These are phyloP conservation scores for Cephalopachus bancanus DNA, from an alignment of 2,797 vertebrate species.

Conservation along the genomic window DNA sequence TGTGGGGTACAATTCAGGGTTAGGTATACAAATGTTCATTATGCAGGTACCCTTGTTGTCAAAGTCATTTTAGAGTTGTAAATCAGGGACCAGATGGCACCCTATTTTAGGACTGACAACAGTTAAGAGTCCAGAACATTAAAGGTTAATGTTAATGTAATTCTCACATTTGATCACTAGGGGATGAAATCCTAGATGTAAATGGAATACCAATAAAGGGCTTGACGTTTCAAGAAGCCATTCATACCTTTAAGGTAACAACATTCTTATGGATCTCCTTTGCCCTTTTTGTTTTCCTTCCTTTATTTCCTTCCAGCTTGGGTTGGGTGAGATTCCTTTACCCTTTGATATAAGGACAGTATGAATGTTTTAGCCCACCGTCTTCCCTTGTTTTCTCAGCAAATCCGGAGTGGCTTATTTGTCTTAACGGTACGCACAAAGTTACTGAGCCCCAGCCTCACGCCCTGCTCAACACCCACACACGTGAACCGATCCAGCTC, in stretches of 20 bases:
- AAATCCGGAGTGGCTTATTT: conserved; percentile 97
- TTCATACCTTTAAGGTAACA: conserved; percentile 98
- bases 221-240: conserved; percentile 97
- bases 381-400: conserved; percentile 88
- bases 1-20: no score
- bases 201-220: conserved; percentile 97
- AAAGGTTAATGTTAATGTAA: conserved; percentile 64
- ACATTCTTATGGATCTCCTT: background rate
- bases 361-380: background rate
- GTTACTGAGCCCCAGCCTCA: conserved; percentile 96
- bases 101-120: background rate
- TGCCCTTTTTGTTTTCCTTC: background rate
- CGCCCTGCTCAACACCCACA: conserved; percentile 95
- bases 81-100: background rate
- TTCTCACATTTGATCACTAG: conserved; percentile 88
- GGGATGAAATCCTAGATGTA: conserved; percentile 97
- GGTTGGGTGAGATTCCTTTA: background rate
- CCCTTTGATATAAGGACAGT: background rate
- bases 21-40: no score
- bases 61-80: conserved; percentile 72
- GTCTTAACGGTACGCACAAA: conserved; percentile 96
- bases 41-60: background rate
- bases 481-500: conserved; percentile 95
- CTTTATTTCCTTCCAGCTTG: background rate
- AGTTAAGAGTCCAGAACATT: background rate